phyloP scores from a whole-genome alignment of 2,797 vertebrate species.

The Crax fasciolata region DNA sequence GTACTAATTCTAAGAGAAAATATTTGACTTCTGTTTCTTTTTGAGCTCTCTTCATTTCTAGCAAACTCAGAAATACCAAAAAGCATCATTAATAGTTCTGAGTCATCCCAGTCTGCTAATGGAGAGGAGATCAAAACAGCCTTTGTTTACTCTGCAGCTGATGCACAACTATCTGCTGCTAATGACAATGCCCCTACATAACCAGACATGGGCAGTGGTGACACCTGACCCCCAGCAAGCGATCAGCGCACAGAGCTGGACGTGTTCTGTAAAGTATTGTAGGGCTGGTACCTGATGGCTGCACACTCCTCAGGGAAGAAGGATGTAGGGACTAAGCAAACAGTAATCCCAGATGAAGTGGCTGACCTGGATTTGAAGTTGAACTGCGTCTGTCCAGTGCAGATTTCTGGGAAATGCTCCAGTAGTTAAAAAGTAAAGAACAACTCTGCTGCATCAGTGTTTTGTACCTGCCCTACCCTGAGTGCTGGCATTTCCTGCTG shows the following conservation, averaged over 20 bases:
- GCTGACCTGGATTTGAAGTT: background rate
- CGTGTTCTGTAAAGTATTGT: background rate
- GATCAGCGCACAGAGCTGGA: accelerated
- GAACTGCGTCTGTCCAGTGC: background rate
- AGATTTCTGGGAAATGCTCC: background rate
- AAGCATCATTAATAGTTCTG: background rate
- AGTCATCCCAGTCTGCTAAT: background rate
- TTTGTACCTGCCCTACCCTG: accelerated
- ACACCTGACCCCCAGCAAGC: background rate
- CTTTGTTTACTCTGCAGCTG: background rate
- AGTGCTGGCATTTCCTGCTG: background rate
- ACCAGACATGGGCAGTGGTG: background rate
- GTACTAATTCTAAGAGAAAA: background rate
- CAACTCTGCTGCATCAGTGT: accelerated
- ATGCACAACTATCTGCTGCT: background rate
- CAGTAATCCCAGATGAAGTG: background rate
- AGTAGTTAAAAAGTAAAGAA: background rate
- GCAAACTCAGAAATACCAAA: background rate
- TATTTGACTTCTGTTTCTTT: background rate
- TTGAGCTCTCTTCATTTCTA: background rate
- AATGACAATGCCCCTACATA: background rate
- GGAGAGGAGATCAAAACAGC: background rate
- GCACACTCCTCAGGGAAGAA: background rate
- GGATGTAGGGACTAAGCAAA: background rate
- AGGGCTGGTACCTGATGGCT: background rate